Conservation (phyloP, 2,797 vertebrate genomes). For the Onychomys torridus region DNA sequence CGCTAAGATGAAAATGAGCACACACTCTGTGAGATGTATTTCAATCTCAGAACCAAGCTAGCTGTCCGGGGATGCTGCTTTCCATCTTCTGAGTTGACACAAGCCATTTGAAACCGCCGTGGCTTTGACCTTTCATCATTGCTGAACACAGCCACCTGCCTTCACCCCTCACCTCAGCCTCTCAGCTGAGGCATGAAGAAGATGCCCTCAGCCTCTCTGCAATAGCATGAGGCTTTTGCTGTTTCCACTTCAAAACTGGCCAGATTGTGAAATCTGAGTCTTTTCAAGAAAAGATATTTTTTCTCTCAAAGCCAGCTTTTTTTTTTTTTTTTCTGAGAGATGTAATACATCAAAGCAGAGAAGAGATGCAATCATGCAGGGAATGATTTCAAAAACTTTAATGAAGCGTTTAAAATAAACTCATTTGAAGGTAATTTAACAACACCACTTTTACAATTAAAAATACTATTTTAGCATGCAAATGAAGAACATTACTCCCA, state of each 20-base stretch:
- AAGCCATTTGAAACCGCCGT: conserved; percentile 74
- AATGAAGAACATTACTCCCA: conserved; percentile 87
- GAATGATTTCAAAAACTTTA: conserved; percentile 87
- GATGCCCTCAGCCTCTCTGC: not conserved
- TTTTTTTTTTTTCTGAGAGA: conserved; percentile 56
- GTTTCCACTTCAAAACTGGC: conserved; percentile 70
- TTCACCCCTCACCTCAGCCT: conserved; percentile 53
- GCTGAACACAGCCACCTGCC: conserved; percentile 58
- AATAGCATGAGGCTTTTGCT: conserved; percentile 20
- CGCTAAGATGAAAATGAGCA: conserved; percentile 58
- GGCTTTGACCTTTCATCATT: conserved; percentile 74
- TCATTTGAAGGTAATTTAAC: conserved; percentile 89
- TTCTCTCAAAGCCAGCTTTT: conserved; percentile 34
- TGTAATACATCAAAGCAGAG: conserved; percentile 82
- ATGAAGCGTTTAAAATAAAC: conserved; percentile 89
- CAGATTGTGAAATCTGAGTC: conserved; percentile 67
- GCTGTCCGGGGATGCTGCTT: conserved; percentile 56
- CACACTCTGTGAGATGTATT: conserved; percentile 68
- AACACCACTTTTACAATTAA: conserved; percentile 88
- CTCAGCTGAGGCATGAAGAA: conserved; percentile 21
- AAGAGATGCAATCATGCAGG: conserved; percentile 80
- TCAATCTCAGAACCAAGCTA: conserved; percentile 76
- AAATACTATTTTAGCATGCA: conserved; percentile 87
- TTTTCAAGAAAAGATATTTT: conserved; percentile 69
- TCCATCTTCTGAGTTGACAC: conserved; percentile 74